A percentile compares a stretch with the other conserved stretches of the same genome.
Evolutionary conservation across 2,113 vertebrate species (phyloP).

Genomic region (Scopus umbretta): DNA sequence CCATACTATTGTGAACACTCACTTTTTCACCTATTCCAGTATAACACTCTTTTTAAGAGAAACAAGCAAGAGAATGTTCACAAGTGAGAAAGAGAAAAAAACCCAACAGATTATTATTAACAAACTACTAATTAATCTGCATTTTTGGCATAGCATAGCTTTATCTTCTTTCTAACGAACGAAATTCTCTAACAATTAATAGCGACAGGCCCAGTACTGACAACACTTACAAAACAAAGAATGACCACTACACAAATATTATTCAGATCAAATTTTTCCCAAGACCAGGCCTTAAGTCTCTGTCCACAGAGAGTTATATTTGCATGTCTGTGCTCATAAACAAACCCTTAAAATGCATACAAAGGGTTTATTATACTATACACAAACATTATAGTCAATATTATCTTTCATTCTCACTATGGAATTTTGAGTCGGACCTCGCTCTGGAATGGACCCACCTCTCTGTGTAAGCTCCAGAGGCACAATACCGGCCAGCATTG

Average conservation of each 20-base stretch:
- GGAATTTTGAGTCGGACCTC: background rate
- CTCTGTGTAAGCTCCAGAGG: background rate
- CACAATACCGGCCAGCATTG: background rate
- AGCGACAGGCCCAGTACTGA: background rate
- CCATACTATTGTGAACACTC: background rate
- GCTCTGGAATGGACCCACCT: background rate
- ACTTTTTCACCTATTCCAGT: background rate
- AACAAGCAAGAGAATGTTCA: background rate
- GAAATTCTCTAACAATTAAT: background rate
- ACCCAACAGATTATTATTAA: background rate
- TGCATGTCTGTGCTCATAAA: background rate
- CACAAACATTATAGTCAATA: background rate
- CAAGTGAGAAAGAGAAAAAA: background rate
- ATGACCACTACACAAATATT: background rate
- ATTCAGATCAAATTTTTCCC: background rate
- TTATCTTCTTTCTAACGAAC: background rate
- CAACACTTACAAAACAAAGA: background rate
- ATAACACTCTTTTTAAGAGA: background rate
- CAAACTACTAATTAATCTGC: background rate
- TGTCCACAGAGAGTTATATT: background rate
- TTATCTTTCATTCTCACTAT: background rate
- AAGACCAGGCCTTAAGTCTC: background rate
- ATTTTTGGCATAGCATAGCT: background rate
- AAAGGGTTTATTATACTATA: background rate
- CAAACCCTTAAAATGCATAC: background rate